Evolutionary conservation across 2,797 vertebrate genomes (phyloP).

Genomic region (Hoplostethus atlanticus): DNA sequence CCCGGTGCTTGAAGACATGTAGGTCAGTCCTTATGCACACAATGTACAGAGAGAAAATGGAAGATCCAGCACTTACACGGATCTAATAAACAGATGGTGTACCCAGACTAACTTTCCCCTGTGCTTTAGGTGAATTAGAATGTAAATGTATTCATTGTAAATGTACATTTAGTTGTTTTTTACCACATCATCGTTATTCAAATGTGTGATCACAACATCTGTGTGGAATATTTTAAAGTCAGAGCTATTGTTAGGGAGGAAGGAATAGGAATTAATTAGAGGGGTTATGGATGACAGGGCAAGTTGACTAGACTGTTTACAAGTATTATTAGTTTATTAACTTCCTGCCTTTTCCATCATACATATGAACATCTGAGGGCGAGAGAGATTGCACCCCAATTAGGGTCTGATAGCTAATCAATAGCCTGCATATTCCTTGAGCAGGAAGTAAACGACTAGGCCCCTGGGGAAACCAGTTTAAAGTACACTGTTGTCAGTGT

Average conservation of each 20-base stretch:
- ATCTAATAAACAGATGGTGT: slow-evolving; percentile 59
- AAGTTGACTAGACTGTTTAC: slow-evolving; percentile 89
- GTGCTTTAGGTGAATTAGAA: slow-evolving; percentile 29
- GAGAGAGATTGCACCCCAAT: slow-evolving; percentile 93
- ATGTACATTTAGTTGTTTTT: slow-evolving; percentile 11
- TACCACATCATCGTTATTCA: neutral
- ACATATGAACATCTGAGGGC: slow-evolving; percentile 86
- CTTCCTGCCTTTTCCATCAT: slow-evolving; percentile 95
- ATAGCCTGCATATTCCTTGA: slow-evolving; percentile 94
- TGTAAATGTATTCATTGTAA: slow-evolving; percentile 39
- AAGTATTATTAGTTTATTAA: slow-evolving; percentile 93
- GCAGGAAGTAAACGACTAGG: slow-evolving; percentile 95
- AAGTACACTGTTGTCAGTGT: slow-evolving; percentile 94
- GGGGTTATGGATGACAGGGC: slow-evolving; percentile 8
- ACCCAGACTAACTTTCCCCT: slow-evolving; percentile 24
- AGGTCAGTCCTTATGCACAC: slow-evolving; percentile 60
- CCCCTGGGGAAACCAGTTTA: slow-evolving; percentile 93
- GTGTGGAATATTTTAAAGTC: no score
- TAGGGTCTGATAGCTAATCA: slow-evolving; percentile 96
- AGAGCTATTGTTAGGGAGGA: neutral
- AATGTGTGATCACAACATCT: slow-evolving; percentile 52
- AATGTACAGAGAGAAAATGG: slow-evolving; percentile 45
- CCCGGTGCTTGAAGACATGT: slow-evolving; percentile 62
- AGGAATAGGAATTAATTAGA: neutral
- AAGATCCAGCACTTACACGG: slow-evolving; percentile 32